Evolutionary conservation across 2,113 vertebrate genomes (phyloP), one percentile per base, ranked within the genome.

Genomic region (Oplegnathus fasciatus): DNA sequence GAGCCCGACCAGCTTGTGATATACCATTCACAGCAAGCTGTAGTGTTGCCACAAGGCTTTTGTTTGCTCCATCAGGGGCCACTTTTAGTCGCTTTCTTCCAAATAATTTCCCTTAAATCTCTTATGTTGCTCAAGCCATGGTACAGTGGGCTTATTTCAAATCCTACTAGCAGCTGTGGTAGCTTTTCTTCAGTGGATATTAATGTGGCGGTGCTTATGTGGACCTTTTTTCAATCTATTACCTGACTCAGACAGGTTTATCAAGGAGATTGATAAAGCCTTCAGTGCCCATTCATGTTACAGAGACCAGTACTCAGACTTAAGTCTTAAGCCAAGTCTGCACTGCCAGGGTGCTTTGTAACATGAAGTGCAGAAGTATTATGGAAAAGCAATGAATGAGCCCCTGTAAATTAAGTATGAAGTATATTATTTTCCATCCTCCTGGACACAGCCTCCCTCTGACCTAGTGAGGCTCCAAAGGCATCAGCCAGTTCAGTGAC

Each of bases 381-480:
- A 44, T 6, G 0, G 40, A 61, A 26, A 76, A 52, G 20, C 6
- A 57, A 67, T 80, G 22, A 73, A n/a, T 46, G 5, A 34, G 6
- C 0, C 48, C 20, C 26, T 68, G 4, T 48, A 22, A 70, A 14
- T 60, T 75, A 14, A 44, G 37, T 18, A 34, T 37, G 34, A 7
- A 11, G 22, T 61, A 6, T 37, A 37, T 65, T 55, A 65, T 88
- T 90, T 78, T 88, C 81, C 67, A 78, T 78, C 40, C 17, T 72
- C 52, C 26, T 52, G 61, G 55, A 76, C 61, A 42, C 48, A 75
- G 44, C 20, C 34, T 44, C 40, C 46, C 52, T 76, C 75, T 82
- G 82, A 89, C 75, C 72, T 18, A 78, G 57, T 46, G 57, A 74
- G 71, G 83, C 52, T 78, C 54, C 52, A 80, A 34, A 83, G 81